Conservation (phyloP, 2,888 invertebrate genomes). For the Euplexia lucipara region DNA sequence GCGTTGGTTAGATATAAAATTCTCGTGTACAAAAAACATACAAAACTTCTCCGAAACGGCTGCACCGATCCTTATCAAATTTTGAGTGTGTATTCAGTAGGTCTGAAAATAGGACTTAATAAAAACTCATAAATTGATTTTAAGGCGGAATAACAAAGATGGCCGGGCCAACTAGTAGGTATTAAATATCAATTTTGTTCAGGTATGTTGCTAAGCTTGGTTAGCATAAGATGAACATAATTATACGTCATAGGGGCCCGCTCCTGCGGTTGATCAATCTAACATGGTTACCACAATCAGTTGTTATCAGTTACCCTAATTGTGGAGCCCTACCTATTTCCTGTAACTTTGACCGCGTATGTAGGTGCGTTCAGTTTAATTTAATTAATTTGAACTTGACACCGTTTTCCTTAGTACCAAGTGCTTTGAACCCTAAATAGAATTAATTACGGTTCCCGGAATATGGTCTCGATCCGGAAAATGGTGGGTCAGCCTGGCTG, state of each 20-base stretch:
- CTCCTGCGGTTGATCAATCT: not conserved
- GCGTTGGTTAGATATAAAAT: no score
- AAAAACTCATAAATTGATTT: no score
- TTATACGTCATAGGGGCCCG: not conserved
- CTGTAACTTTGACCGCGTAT: not conserved
- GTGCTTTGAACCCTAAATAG: not conserved
- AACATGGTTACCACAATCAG: not conserved
- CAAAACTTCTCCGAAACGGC: no score
- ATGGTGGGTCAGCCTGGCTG: not conserved
- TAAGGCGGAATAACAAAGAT: no score
- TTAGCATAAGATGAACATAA: not conserved
- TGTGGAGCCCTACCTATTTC: not conserved
- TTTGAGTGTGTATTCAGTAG: no score
- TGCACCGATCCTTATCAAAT: no score
- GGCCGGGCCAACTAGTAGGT: no score
- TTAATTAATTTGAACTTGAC: conserved; percentile 14
- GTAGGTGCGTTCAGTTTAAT: conserved; percentile 4
- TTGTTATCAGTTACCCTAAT: conserved; percentile 15
- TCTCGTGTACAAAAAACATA: no score
- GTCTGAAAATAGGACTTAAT: no score
- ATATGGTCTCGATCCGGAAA: not conserved
- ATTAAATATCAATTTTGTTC: not conserved
- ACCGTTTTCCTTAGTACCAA: conserved; percentile 30
- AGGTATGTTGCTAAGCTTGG: not conserved
- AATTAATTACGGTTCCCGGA: not conserved